A percentile compares a stretch with the other conserved stretches of the same genome.
phyloP scores from a whole-genome alignment of 2,888 invertebrate species.

The Stomorhina lunata region DNA sequence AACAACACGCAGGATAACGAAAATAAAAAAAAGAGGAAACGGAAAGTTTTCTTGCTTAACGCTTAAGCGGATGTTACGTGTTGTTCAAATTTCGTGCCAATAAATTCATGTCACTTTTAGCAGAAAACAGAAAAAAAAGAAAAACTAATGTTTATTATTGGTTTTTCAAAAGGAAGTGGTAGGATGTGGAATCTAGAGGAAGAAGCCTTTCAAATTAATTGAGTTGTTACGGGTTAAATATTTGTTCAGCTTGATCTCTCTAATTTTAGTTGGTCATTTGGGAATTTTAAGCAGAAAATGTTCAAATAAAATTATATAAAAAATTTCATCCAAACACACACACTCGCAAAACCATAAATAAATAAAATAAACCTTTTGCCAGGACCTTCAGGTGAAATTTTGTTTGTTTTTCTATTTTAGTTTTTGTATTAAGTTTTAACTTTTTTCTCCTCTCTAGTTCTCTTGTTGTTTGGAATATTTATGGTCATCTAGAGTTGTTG shows the following conservation, averaged over 20 bases:
- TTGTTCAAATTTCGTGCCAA: slow-evolving; percentile 56
- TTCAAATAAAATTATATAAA: slow-evolving; percentile 18
- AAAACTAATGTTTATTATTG: too few species aligned
- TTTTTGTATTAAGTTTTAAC: slow-evolving; percentile 20
- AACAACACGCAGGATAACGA: background rate
- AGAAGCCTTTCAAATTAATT: slow-evolving; percentile 76
- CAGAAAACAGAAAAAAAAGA: slow-evolving; percentile 6
- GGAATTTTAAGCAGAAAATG: slow-evolving; percentile 64
- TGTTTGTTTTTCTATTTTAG: slow-evolving; percentile 14
- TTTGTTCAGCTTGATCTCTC: slow-evolving; percentile 72
- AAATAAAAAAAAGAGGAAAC: background rate
- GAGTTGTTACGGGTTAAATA: slow-evolving; percentile 78
- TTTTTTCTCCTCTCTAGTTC: slow-evolving; percentile 8
- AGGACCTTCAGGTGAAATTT: slow-evolving; percentile 53
- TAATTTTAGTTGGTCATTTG: slow-evolving; percentile 76
- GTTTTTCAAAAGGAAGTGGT: too few species aligned
- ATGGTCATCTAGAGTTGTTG: slow-evolving; percentile 77
- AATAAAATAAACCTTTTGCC: slow-evolving; percentile 53
- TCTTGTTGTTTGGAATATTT: slow-evolving; percentile 73
- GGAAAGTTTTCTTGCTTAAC: slow-evolving; percentile 51
- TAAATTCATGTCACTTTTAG: slow-evolving; percentile 56
- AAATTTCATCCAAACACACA: background rate
- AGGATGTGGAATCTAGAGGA: too few species aligned
- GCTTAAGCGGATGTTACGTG: slow-evolving; percentile 40
- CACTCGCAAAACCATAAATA: slow-evolving; percentile 7